A percentile compares a stretch with the other conserved stretches of the same genome.
phyloP scores from a whole-genome alignment of 2,888 invertebrate species.

The Eucera pruinosa region DNA sequence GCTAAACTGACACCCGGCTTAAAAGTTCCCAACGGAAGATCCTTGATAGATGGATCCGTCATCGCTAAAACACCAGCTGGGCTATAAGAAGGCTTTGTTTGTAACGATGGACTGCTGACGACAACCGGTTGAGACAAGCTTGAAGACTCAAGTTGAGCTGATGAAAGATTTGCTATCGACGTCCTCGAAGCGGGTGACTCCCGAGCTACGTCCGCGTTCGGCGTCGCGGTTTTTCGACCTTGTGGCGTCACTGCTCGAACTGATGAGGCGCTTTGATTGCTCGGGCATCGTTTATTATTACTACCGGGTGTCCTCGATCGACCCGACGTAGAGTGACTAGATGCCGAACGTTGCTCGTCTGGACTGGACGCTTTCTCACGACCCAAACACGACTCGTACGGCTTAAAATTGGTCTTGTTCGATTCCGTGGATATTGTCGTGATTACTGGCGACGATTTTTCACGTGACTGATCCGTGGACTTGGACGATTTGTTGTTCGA shows the following conservation, averaged over 20 bases:
- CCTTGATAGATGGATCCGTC: conserved; percentile 89
- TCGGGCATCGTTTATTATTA: conserved; percentile 87
- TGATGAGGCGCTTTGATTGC: conserved; percentile 91
- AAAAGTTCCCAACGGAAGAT: conserved; percentile 87
- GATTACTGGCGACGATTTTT: conserved; percentile 85
- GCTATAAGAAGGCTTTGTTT: conserved; percentile 84
- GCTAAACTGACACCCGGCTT: conserved; percentile 85
- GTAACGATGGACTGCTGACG: conserved; percentile 73
- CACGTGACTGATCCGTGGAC: conserved; percentile 85
- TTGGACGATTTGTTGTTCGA: conserved; percentile 85
- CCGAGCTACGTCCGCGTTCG: conserved; percentile 76
- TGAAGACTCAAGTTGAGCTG: conserved; percentile 78
- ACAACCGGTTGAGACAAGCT: conserved; percentile 59
- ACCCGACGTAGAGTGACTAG: conserved; percentile 80
- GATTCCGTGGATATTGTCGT: conserved; percentile 46
- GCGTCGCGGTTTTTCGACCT: conserved; percentile 87
- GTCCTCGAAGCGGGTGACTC: conserved; percentile 82
- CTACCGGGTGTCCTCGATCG: conserved; percentile 79
- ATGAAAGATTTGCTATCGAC: conserved; percentile 69
- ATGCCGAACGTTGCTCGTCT: conserved; percentile 87
- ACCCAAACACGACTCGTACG: conserved; percentile 89
- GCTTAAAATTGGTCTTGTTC: conserved; percentile 86
- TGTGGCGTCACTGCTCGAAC: conserved; percentile 87
- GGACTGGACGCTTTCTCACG: conserved; percentile 89
- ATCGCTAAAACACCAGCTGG: conserved; percentile 85